A percentile compares a stretch with the other conserved stretches of the same genome.
Conservation (phyloP, 2,888 invertebrate genomes). For the Leptinotarsa tumamoca region DNA sequence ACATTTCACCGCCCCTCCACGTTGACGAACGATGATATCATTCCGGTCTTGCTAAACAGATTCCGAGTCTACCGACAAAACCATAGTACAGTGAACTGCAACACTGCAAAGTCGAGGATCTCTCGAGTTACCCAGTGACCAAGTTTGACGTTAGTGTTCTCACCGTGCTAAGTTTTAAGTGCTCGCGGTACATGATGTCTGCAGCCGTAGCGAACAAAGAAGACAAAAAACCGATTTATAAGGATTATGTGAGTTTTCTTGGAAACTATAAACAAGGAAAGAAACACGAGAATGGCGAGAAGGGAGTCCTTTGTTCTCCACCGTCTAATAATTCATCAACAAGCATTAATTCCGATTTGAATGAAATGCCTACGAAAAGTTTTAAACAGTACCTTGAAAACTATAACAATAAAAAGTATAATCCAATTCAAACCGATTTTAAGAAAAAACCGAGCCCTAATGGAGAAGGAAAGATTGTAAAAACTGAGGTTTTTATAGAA, state of each 20-base stretch:
- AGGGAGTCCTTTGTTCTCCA: slow-evolving; percentile 51
- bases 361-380: slow-evolving; percentile 42
- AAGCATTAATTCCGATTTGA: slow-evolving; percentile 50
- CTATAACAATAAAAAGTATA: slow-evolving; percentile 53
- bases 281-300: slow-evolving; percentile 52
- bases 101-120: slow-evolving; percentile 15
- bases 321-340: slow-evolving; percentile 49
- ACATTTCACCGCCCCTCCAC: not conserved
- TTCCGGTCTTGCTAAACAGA: slow-evolving; percentile 20
- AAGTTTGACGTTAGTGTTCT: slow-evolving; percentile 11
- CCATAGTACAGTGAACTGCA: slow-evolving; percentile 25
- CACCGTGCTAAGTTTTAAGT: not conserved
- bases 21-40: slow-evolving; percentile 25
- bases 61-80: slow-evolving; percentile 26
- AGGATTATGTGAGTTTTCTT: slow-evolving; percentile 60
- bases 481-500: slow-evolving; percentile 60
- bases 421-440: slow-evolving; percentile 50
- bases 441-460: slow-evolving; percentile 31
- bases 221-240: slow-evolving; percentile 54
- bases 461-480: slow-evolving; percentile 51
- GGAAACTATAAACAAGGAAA: slow-evolving; percentile 57
- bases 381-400: slow-evolving; percentile 54
- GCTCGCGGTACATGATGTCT: slow-evolving; percentile 16
- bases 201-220: slow-evolving; percentile 41
- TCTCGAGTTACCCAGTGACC: slow-evolving; percentile 21